phyloP scores from a whole-genome alignment of 2,888 invertebrate species.

The Drosophila hamatofila region DNA sequence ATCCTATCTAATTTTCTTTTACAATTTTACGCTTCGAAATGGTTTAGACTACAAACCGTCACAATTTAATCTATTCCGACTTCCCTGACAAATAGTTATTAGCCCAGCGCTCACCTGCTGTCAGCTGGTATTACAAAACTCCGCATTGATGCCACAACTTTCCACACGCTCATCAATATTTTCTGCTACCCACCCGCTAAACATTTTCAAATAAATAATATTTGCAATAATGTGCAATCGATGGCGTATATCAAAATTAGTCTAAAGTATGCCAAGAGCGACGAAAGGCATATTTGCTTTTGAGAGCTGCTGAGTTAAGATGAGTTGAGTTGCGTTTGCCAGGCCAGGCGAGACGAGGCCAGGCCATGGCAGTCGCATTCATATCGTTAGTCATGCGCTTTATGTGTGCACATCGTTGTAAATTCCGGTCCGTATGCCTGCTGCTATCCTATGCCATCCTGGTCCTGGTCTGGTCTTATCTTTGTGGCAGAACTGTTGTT shows the following conservation, averaged over 20 bases:
- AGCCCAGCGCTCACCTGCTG: not conserved
- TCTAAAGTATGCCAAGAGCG: slow-evolving; percentile 1
- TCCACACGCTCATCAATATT: not conserved
- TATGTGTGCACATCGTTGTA: slow-evolving; percentile 51
- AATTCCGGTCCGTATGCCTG: slow-evolving; percentile 36
- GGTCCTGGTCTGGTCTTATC: slow-evolving; percentile 29
- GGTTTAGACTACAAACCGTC: not conserved
- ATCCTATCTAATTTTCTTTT: too few species aligned
- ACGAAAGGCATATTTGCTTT: slow-evolving; percentile 27
- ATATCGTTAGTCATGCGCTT: slow-evolving; percentile 51
- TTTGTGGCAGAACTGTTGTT: slow-evolving; percentile 69
- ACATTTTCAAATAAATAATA: slow-evolving; percentile 4
- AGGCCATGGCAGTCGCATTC: slow-evolving; percentile 11
- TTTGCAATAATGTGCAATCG: slow-evolving; percentile 8
- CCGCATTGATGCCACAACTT: not conserved
- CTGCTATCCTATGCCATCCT: not conserved
- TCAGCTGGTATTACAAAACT: not conserved
- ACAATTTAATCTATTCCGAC: not conserved
- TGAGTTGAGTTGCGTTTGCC: slow-evolving; percentile 3
- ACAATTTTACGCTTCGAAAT: too few species aligned
- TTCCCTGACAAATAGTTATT: not conserved
- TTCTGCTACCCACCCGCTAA: not conserved
- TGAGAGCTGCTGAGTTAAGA: slow-evolving; percentile 7
- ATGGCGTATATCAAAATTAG: slow-evolving; percentile 12
- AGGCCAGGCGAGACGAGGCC: not conserved